These are phyloP conservation scores for Oligia strigilis DNA, from an alignment of 2,888 invertebrate species.

Conservation along the genomic window DNA sequence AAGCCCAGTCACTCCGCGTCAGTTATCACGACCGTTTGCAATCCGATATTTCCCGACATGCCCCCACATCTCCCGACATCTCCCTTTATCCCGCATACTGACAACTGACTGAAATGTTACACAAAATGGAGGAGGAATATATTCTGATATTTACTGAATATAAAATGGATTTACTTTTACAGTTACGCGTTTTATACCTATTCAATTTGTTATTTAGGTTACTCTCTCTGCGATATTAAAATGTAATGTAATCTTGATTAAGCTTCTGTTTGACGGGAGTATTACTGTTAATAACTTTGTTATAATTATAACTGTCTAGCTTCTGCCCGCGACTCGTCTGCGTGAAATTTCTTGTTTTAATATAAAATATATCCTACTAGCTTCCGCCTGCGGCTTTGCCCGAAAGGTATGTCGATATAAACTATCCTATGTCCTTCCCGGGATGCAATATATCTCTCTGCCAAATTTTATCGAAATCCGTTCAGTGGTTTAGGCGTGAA, in stretches of 20 bases:
- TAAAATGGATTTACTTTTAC: neutral
- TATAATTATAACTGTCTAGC: neutral
- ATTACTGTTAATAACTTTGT: neutral
- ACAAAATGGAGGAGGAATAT: conserved; percentile 10
- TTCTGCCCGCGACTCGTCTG: neutral
- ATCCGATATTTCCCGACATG: conserved; percentile 8
- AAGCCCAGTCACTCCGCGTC: conserved; percentile 26
- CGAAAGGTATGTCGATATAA: too few relatives aligned
- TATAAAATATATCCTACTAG: too few relatives aligned
- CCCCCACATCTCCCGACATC: neutral
- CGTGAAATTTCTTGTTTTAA: neutral
- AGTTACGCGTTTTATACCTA: neutral
- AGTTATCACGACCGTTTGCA: conserved; percentile 13
- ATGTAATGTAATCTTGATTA: neutral
- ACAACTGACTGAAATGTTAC: conserved; percentile 39
- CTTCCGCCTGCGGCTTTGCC: too few relatives aligned
- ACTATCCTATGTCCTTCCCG: too few relatives aligned
- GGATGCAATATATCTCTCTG: too few relatives aligned
- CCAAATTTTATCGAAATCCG: too few relatives aligned
- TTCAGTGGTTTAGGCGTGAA: too few relatives aligned
- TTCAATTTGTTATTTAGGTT: neutral
- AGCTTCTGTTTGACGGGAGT: neutral
- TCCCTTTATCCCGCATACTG: neutral
- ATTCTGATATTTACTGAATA: conserved; percentile 4
- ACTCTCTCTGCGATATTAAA: neutral